Base-by-base conservation (phyloP, 2,888 invertebrate species). In the Acronicta leporina region DNA sequence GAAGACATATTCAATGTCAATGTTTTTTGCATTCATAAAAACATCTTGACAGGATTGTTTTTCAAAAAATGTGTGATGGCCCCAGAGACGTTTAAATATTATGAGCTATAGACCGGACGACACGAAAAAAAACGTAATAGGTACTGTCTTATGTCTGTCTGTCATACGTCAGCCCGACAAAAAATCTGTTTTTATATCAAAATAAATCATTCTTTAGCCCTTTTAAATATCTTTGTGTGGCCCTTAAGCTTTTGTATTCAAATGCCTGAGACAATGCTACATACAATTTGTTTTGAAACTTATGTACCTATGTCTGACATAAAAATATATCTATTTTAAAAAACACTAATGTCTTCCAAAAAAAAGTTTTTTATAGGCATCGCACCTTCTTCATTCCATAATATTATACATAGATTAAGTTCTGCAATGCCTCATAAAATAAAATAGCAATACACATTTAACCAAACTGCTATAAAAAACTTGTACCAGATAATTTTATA, bases 341-440 rank as follows among this genome's bases (percentile, higher is more conserved):
- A 41, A 20, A 27, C 20, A 3, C 3, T 5, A 27, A 27, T 27
- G 27, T 50, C 50, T 50, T 50, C 45, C n/a, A 46, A 49, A 6
- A 35, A 46, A 7, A 6, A 20, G 10, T 14, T 27, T 56, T 46
- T 38, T 10, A 16, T 14, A 57, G 68, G 68, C 69, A 58, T 38
- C 63, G 56, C 54, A 50, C 53, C 8, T 16, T 45, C 8, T 33
- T 35, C 73, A 73, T 73, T 71, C 73, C 73, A 61, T 63, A 57
- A 62, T 2, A 35, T 62, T 38, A 44, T 8, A 3, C 20, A 40
- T 67, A 67, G 56, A 6, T 30, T 62, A 57, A 63, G 45, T 73
- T 40, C 16, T 40, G 68, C 44, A 58, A 44, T 73, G 69, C 70
- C 73, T 70, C 11, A 38, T 48, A 49, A 51, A 54, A 63, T 63